Percentiles rank a stretch among this genome's conserved stretches.
Evolutionary conservation across 2,888 invertebrate species (phyloP).

Genomic region (Dicycla oo): DNA sequence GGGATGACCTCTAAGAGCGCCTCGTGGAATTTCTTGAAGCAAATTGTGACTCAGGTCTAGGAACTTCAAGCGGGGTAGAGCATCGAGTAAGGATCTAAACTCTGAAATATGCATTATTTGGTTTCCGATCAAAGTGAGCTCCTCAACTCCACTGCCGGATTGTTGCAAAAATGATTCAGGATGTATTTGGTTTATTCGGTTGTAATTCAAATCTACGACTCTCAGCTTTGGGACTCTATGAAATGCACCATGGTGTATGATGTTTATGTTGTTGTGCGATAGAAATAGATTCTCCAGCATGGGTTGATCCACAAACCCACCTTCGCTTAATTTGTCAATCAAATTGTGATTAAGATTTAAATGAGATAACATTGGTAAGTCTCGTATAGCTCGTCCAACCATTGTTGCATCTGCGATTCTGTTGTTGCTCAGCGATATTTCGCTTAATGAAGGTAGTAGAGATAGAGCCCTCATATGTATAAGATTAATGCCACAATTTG

Average conservation of each 20-base stretch:
- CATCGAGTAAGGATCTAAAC: constrained; percentile 93
- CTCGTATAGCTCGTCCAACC: constrained; percentile 94
- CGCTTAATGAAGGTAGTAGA: constrained; percentile 92
- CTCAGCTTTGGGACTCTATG: constrained; percentile 94
- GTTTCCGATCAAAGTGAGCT: constrained; percentile 94
- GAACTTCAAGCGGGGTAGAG: constrained; percentile 94
- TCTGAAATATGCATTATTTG: constrained; percentile 94
- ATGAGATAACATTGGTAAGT: constrained; percentile 93
- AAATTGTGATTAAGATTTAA: constrained; percentile 93
- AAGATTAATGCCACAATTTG: constrained; percentile 93
- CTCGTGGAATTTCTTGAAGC: constrained; percentile 94
- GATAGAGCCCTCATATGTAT: constrained; percentile 95
- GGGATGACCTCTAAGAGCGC: constrained; percentile 94
- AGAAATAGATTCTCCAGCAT: constrained; percentile 92
- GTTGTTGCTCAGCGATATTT: constrained; percentile 93
- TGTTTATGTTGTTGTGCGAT: constrained; percentile 93
- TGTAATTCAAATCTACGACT: constrained; percentile 94
- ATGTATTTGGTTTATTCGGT: constrained; percentile 94
- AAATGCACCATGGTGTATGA: constrained; percentile 95
- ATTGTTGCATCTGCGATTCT: constrained; percentile 94
- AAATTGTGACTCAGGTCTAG: constrained; percentile 95
- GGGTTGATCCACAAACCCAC: constrained; percentile 94
- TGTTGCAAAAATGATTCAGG: constrained; percentile 95
- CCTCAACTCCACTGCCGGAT: constrained; percentile 94
- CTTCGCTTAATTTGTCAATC: constrained; percentile 93